A percentile compares a stretch with the other conserved stretches of the same genome.
These are phyloP conservation scores for Liposcelis brunnea DNA, from an alignment of 2,888 invertebrate genomes.

Conservation along the genomic window DNA sequence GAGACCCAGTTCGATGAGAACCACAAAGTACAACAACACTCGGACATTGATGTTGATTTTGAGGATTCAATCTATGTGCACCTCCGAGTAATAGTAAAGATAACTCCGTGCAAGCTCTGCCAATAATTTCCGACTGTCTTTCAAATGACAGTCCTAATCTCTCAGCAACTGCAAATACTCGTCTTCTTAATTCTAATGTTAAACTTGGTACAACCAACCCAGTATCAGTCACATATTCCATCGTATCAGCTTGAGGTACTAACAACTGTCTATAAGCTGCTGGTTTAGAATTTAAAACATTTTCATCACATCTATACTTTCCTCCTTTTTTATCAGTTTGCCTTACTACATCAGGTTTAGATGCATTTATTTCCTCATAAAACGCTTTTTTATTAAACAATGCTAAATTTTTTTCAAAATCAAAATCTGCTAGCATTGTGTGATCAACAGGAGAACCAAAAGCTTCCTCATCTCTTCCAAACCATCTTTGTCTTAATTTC, in stretches of 20 bases:
- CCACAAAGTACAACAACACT: slow-evolving; percentile 57
- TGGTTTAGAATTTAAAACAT: slow-evolving; percentile 51
- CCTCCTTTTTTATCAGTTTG: slow-evolving; percentile 28
- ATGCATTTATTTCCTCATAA: slow-evolving; percentile 53
- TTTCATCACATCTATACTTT: slow-evolving; percentile 71
- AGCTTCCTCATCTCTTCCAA: slow-evolving; percentile 50
- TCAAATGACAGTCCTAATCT: slow-evolving; percentile 45
- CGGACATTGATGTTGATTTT: slow-evolving; percentile 79
- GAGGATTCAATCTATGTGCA: slow-evolving; percentile 47
- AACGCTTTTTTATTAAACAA: slow-evolving; percentile 61
- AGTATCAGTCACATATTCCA: slow-evolving; percentile 61
- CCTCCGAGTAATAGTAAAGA: slow-evolving; percentile 64
- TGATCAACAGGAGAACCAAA: slow-evolving; percentile 53
- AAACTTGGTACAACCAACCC: slow-evolving; percentile 66
- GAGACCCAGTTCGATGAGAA: slow-evolving; percentile 46
- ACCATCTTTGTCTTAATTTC: slow-evolving; percentile 27
- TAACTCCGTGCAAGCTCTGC: slow-evolving; percentile 71
- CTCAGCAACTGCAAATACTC: slow-evolving; percentile 51
- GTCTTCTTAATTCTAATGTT: slow-evolving; percentile 42
- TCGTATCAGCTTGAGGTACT: slow-evolving; percentile 42
- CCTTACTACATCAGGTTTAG: slow-evolving; percentile 42
- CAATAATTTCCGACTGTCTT: slow-evolving; percentile 55
- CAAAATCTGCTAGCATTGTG: slow-evolving; percentile 59
- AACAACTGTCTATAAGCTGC: slow-evolving; percentile 47
- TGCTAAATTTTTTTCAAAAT: slow-evolving; percentile 86